Conservation (phyloP, 2,113 vertebrate species). For the Oryzias woworae region DNA sequence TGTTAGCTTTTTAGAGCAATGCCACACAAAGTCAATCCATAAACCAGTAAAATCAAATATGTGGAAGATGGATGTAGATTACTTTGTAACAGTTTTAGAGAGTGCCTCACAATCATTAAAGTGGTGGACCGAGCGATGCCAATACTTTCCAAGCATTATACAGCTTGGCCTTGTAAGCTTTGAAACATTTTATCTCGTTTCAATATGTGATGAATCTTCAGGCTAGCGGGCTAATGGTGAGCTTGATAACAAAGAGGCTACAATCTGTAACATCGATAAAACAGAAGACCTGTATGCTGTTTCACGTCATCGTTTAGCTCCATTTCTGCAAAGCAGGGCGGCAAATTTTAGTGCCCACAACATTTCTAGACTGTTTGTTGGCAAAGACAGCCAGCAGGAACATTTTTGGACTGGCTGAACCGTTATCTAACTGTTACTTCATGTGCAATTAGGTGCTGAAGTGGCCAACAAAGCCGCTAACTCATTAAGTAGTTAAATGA, state of each 20-base stretch:
- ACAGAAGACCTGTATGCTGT: slow-evolving; percentile 2
- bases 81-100: slow-evolving; percentile 6
- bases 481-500: slow-evolving; percentile 12
- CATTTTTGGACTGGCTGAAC: slow-evolving; percentile 1
- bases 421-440: neutral
- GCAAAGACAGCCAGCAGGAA: neutral
- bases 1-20: slow-evolving; percentile 14
- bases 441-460: slow-evolving; percentile 7
- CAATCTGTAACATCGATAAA: slow-evolving; percentile 3
- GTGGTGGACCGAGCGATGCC: slow-evolving; percentile 7
- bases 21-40: neutral
- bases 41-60: slow-evolving; percentile 21
- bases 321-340: neutral
- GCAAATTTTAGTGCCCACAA: neutral
- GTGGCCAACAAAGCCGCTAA: slow-evolving; percentile 6
- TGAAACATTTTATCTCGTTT: slow-evolving; percentile 9
- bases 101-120: slow-evolving; percentile 26
- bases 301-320: slow-evolving; percentile 7
- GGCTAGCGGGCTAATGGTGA: slow-evolving; percentile 8
- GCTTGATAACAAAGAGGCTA: slow-evolving; percentile 17
- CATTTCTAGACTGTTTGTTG: neutral
- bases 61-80: slow-evolving; percentile 14
- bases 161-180: slow-evolving; percentile 1
- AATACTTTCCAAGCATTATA: slow-evolving; percentile 13
- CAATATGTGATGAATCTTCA: slow-evolving; percentile 3